Evolutionary conservation across 2,888 invertebrate genomes (phyloP).

Genomic region (Sarcophaga variegata): DNA sequence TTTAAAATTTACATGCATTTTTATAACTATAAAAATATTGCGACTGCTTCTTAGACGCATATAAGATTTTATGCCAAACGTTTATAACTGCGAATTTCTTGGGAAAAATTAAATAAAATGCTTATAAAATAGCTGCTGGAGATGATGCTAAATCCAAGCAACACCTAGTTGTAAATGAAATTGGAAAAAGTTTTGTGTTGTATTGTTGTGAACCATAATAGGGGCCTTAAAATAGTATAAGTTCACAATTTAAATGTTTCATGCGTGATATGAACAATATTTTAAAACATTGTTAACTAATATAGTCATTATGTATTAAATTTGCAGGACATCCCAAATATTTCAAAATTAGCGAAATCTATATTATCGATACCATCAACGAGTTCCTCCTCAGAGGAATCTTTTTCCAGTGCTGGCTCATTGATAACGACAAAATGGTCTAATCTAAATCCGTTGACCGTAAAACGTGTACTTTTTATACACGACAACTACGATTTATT

Average conservation of each 20-base stretch:
- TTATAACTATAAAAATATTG: too few species aligned
- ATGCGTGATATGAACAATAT: background rate
- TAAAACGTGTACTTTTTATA: background rate
- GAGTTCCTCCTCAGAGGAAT: constrained; percentile 10
- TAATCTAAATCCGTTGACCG: background rate
- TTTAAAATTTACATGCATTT: too few species aligned
- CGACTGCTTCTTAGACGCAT: too few species aligned
- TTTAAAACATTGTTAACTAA: background rate
- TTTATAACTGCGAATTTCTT: too few species aligned
- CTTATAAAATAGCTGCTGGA: too few species aligned
- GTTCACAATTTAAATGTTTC: background rate
- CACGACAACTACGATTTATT: background rate
- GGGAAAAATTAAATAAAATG: too few species aligned
- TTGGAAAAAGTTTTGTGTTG: too few species aligned
- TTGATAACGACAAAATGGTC: background rate
- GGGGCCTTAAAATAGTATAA: too few species aligned
- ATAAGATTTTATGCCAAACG: too few species aligned
- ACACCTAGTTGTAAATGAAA: too few species aligned
- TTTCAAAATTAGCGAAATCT: background rate
- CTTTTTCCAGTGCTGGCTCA: constrained; percentile 6
- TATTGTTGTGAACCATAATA: too few species aligned
- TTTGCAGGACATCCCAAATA: background rate
- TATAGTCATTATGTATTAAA: background rate
- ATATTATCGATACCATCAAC: constrained; percentile 5
- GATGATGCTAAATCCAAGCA: too few species aligned